phyloP scores from a whole-genome alignment of 35 echinoderm and acorn worm genomes.

The Heliocidaris erythrogramma region DNA sequence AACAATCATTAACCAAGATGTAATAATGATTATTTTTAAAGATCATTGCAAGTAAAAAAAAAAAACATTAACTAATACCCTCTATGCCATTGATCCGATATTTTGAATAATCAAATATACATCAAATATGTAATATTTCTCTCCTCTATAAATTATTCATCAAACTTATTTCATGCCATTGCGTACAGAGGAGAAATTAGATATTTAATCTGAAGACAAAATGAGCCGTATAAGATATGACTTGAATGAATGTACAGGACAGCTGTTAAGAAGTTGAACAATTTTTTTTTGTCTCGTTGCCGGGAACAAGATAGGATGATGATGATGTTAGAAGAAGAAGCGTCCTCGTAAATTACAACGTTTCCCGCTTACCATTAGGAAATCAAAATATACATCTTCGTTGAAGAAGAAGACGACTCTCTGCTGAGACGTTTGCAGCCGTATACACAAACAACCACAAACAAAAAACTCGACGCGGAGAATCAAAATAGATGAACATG shows the following conservation, averaged over 20 bases:
- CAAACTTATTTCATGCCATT: not conserved
- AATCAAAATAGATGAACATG: conserved; percentile 35
- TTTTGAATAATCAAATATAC: too few relatives aligned
- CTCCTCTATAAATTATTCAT: too few relatives aligned
- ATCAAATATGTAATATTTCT: not conserved
- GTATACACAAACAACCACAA: conserved; percentile 84
- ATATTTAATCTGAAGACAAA: not conserved
- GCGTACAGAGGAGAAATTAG: not conserved
- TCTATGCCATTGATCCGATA: not conserved
- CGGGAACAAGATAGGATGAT: not conserved
- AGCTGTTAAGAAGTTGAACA: not conserved
- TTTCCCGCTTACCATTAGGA: conserved; percentile 66
- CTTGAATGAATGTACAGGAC: not conserved
- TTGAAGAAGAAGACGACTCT: conserved; percentile 49
- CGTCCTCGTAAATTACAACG: conserved; percentile 64
- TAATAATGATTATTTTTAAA: not conserved
- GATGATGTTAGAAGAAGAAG: conserved; percentile 14
- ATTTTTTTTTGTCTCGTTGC: not conserved
- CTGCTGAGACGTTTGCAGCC: conserved; percentile 58
- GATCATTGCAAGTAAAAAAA: not conserved
- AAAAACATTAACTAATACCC: not conserved
- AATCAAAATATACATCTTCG: conserved; percentile 91
- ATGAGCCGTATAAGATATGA: not conserved
- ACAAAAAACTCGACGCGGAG: conserved; percentile 53
- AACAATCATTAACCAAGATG: not conserved